A percentile compares a stretch with the other conserved stretches of the same genome.
These are phyloP conservation scores for Struthidea cinerea DNA, from an alignment of 2,113 vertebrate genomes.

Conservation along the genomic window DNA sequence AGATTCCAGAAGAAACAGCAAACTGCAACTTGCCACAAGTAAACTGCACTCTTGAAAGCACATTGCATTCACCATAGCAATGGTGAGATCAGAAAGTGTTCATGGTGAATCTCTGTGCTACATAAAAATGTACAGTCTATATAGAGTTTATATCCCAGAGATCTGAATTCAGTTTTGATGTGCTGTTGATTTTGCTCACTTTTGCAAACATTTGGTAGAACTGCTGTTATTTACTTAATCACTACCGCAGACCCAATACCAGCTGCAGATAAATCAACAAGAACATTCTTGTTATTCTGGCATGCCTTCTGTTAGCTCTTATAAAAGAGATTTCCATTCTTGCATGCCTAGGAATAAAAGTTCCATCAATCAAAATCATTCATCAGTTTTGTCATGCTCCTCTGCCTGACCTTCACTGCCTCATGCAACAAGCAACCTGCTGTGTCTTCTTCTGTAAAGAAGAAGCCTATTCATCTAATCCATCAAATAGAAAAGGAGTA, in stretches of 20 bases:
- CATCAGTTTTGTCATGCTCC: neutral
- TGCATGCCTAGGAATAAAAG: constrained; percentile 7
- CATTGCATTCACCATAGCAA: neutral
- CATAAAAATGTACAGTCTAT: neutral
- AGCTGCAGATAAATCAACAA: constrained; percentile 7
- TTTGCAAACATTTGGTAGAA: neutral
- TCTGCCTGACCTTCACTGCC: neutral
- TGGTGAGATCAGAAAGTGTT: neutral
- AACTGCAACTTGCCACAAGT: neutral
- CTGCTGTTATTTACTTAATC: neutral
- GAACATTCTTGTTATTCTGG: constrained; percentile 14
- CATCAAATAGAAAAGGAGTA: neutral
- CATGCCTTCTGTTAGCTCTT: neutral
- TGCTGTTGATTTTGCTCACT: neutral
- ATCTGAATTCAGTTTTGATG: neutral
- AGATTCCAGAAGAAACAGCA: neutral
- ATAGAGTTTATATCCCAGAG: neutral
- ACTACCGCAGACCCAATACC: neutral
- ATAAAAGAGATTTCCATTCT: constrained; percentile 5
- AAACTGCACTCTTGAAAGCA: neutral
- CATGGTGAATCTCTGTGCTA: neutral
- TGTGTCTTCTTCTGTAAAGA: neutral
- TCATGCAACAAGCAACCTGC: neutral
- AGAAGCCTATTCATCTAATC: neutral
- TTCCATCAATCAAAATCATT: neutral